Percentiles rank a stretch among this genome's conserved stretches.
Evolutionary conservation across 2,797 vertebrate genomes (phyloP).

Genomic region (Neopelma chrysocephalum): DNA sequence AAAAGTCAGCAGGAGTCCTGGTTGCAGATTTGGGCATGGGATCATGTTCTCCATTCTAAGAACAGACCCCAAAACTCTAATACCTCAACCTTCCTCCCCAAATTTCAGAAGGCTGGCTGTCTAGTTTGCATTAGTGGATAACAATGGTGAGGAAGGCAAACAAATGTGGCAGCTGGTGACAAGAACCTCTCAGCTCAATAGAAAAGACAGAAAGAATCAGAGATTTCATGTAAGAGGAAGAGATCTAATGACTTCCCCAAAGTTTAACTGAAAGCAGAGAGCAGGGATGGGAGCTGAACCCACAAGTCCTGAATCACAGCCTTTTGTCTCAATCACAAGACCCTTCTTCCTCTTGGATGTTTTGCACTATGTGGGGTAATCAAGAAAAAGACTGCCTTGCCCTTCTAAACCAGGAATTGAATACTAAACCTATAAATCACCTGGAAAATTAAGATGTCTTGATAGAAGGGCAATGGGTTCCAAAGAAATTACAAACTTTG

Average conservation of each 20-base stretch:
- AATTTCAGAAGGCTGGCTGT: background rate
- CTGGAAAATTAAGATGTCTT: background rate
- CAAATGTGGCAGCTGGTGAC: rapidly evolving
- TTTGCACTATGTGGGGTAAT: background rate
- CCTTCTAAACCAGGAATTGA: background rate
- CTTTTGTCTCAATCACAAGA: conserved; percentile 11
- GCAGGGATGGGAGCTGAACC: background rate
- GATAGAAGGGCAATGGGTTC: background rate
- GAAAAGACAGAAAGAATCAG: background rate
- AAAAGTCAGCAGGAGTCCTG: background rate
- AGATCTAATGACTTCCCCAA: conserved; percentile 1
- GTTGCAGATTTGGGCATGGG: background rate
- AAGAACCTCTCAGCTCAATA: background rate
- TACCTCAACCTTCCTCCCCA: background rate
- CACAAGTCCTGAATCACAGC: conserved; percentile 19
- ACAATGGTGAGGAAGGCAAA: background rate
- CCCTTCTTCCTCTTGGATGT: conserved; percentile 7
- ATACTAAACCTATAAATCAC: background rate
- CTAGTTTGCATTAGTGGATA: background rate
- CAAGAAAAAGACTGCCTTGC: background rate
- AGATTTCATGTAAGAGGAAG: conserved; percentile 11
- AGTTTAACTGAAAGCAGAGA: conserved; percentile 21
- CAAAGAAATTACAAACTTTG: background rate
- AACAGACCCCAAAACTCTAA: background rate
- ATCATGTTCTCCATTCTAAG: background rate